A percentile compares a stretch with the other conserved stretches of the same genome.
phyloP scores from a whole-genome alignment of 2,888 invertebrate species.

The Yponomeuta malinellus region DNA sequence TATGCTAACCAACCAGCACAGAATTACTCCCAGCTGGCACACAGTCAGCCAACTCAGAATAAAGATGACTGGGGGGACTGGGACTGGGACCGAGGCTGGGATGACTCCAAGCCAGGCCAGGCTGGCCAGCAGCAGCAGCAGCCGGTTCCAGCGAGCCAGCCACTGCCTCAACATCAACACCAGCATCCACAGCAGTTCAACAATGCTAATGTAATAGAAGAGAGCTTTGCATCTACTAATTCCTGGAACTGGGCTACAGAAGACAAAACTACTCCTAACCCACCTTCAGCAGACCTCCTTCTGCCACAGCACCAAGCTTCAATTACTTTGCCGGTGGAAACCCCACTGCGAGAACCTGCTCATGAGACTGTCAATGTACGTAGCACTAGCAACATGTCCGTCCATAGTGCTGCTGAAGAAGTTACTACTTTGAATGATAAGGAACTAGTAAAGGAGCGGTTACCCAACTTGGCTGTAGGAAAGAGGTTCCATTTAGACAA shows the following conservation, averaged over 20 bases:
- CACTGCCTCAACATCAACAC: background rate
- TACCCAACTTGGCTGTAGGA: slow-evolving; percentile 62
- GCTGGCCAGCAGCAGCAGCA: slow-evolving; percentile 28
- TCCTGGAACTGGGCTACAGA: slow-evolving; percentile 80
- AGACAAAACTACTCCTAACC: slow-evolving; percentile 39
- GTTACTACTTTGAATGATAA: slow-evolving; percentile 55
- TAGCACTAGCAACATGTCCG: slow-evolving; percentile 29
- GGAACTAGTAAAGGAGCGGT: slow-evolving; percentile 54
- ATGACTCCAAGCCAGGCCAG: slow-evolving; percentile 65
- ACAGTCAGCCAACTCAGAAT: slow-evolving; percentile 36
- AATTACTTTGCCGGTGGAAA: slow-evolving; percentile 26
- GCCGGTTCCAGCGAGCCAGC: slow-evolving; percentile 24
- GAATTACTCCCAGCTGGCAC: slow-evolving; percentile 28
- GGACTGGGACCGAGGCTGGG: slow-evolving; percentile 81
- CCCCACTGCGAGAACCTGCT: slow-evolving; percentile 18
- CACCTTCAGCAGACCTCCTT: background rate
- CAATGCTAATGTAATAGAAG: slow-evolving; percentile 71
- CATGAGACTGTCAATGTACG: slow-evolving; percentile 27
- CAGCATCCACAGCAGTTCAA: slow-evolving; percentile 36
- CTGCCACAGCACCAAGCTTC: slow-evolving; percentile 23
- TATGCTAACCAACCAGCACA: slow-evolving; percentile 44
- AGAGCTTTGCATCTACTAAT: slow-evolving; percentile 74
- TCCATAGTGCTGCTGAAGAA: slow-evolving; percentile 37
- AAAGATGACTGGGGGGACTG: slow-evolving; percentile 66
- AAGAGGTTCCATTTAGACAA: slow-evolving; percentile 60